phyloP scores from a whole-genome alignment of 2,888 invertebrate genomes.

The Lasioglossum lativentre region DNA sequence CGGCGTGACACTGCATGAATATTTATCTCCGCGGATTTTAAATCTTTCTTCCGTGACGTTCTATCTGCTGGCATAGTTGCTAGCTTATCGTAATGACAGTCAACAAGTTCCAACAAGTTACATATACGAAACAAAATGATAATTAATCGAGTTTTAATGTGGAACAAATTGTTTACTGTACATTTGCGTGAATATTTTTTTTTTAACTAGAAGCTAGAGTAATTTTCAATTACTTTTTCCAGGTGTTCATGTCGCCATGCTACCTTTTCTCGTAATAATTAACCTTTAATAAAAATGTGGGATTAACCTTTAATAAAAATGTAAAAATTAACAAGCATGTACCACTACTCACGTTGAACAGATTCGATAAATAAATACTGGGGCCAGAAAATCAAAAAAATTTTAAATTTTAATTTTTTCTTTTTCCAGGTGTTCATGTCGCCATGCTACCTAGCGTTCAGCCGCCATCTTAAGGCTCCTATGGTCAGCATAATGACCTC shows the following conservation, averaged over 20 bases:
- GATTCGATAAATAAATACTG: too few species aligned
- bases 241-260: constrained; percentile 76
- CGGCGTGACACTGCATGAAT: background rate
- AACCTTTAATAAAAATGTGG: too few species aligned
- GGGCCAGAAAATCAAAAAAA: too few species aligned
- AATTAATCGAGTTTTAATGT: too few species aligned
- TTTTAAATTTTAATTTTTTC: too few species aligned
- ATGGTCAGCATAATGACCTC: constrained; percentile 70
- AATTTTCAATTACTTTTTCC: constrained; percentile 16
- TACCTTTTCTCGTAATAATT: too few species aligned
- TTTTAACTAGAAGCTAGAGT: background rate
- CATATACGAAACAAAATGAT: background rate
- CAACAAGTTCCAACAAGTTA: background rate
- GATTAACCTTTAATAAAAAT: too few species aligned
- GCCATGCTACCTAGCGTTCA: constrained; percentile 77
- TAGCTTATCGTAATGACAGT: background rate
- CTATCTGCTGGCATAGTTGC: background rate
- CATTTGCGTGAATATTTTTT: too few species aligned
- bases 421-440: constrained; percentile 73
- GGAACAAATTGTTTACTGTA: too few species aligned
- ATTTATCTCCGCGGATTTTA: background rate
- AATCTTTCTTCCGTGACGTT: background rate
- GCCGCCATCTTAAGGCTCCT: constrained; percentile 75
- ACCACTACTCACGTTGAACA: too few species aligned
- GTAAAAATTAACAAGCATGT: too few species aligned